phyloP scores from a whole-genome alignment of 2,888 invertebrate species.

The Hydraecia micacea region DNA sequence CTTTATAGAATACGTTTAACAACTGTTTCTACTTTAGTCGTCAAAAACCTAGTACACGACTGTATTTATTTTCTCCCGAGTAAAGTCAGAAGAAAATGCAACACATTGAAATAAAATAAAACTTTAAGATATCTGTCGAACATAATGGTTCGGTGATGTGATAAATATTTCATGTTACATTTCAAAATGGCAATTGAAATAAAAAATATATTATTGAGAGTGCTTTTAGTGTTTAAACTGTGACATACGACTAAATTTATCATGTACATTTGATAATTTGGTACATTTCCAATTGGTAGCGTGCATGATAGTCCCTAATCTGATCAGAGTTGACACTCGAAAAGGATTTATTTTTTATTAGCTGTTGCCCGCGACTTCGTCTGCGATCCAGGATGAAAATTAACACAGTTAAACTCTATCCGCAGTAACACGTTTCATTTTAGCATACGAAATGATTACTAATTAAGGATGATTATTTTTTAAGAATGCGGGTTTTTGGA shows the following conservation, averaged over 20 bases:
- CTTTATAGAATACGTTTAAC: slow-evolving; percentile 1
- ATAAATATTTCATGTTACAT: slow-evolving; percentile 40
- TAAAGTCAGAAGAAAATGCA: slow-evolving; percentile 17
- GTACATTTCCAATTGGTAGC: neutral
- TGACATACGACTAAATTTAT: slow-evolving; percentile 41
- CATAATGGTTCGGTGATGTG: slow-evolving; percentile 12
- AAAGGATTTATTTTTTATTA: neutral
- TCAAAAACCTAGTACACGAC: neutral
- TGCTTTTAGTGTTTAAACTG: slow-evolving; percentile 32
- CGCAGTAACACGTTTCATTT: too few relatives aligned
- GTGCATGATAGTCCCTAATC: slow-evolving; percentile 4
- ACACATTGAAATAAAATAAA: slow-evolving; percentile 30
- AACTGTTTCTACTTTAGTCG: slow-evolving; percentile 5
- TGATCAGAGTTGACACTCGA: slow-evolving; percentile 5
- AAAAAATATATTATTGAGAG: slow-evolving; percentile 22
- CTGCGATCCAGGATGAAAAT: too few relatives aligned
- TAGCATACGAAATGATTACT: too few relatives aligned
- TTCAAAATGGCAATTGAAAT: slow-evolving; percentile 33
- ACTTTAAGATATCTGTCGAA: slow-evolving; percentile 23
- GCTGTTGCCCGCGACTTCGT: too few relatives aligned
- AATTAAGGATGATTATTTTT: too few relatives aligned
- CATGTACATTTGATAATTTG: slow-evolving; percentile 11
- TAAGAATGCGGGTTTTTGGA: too few relatives aligned
- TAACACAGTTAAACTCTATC: too few relatives aligned
- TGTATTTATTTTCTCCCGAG: neutral